phyloP scores from a whole-genome alignment of 2,888 invertebrate species.

The Cryptosula pallasiana region DNA sequence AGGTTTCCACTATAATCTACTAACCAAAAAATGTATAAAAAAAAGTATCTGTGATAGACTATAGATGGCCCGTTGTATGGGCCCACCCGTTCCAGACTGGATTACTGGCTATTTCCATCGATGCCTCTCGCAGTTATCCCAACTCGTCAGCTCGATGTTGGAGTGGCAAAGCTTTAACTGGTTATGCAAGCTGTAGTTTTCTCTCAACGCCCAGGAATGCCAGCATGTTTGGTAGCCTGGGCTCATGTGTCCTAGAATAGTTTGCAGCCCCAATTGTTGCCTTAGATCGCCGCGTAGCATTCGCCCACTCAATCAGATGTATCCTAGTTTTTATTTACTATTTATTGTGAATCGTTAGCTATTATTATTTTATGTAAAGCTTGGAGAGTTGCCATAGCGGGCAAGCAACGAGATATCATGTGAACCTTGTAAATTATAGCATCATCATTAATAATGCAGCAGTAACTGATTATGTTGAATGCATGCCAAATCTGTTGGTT shows the following conservation, averaged over 20 bases:
- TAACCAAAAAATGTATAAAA: constrained; percentile 21
- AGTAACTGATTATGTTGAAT: too few relatives aligned
- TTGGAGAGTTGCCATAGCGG: too few relatives aligned
- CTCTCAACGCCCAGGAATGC: background rate
- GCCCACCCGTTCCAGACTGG: background rate
- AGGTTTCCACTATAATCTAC: background rate
- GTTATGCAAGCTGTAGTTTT: background rate
- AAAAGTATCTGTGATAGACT: constrained; percentile 22
- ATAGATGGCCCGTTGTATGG: background rate
- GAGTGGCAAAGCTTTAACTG: background rate
- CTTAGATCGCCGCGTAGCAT: background rate
- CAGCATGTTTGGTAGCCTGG: background rate
- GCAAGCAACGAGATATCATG: background rate
- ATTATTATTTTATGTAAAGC: constrained; percentile 22
- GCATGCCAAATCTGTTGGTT: background rate
- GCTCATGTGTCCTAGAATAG: background rate
- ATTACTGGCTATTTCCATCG: background rate
- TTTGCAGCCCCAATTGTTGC: background rate
- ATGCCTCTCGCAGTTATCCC: background rate
- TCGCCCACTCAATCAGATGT: constrained; percentile 22
- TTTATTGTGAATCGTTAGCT: constrained; percentile 15
- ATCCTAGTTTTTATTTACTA: constrained; percentile 12
- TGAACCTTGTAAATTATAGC: background rate
- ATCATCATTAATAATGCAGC: background rate
- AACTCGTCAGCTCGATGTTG: background rate